Base-by-base conservation (phyloP, 2,888 invertebrate genomes). In the Marasmarcha lunaedactyla region DNA sequence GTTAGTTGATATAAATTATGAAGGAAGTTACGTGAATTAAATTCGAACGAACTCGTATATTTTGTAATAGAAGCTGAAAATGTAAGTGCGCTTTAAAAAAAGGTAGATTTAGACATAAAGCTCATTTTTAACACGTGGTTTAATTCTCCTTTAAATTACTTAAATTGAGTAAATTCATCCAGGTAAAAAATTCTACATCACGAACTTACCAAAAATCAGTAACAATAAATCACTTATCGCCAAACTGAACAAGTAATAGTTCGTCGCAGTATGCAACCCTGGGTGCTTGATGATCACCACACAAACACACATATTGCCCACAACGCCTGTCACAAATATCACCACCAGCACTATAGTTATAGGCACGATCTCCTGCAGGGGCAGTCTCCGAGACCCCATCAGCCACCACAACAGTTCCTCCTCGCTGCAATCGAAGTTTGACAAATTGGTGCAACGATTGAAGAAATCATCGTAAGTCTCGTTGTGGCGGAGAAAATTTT, bases 191-290 rank as follows among this genome's bases (percentile, higher is more conserved):
- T n/a, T n/a, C n/a, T n/a, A n/a, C n/a, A n/a, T n/a, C n/a, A n/a
- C n/a, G 7, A 33, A 60, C 92, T 89, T 71, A 91, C 95, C 96
- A 54, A 95, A 88, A 35, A 93, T 66, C 13, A 96, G 84, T 48
- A 95, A 85, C 40, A 91, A 86, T 34, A 96, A 78, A 74, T 97
- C 96, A 37, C 95, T 95, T 14, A 95, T 87, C 37, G 96, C 94
- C 68, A 95, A 79, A 69, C 92, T 95, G 74, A 95, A 93, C 38
- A 96, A 85, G 63, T 96, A 96, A 68, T 93, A 96, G 68, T 97
- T 95, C 0, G 96, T 97, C 0, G 95, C 92, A 1, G 94, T 94
- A 58, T 94, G 95, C 86, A 96, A 87, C 11, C 90, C 87, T 0
- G 89, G 85, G 57, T 94, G 93, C 43, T 87, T 87, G 9, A 90